A percentile compares a stretch with the other conserved stretches of the same genome.
Evolutionary conservation across 2,888 invertebrate genomes (phyloP).

Genomic region (Torymus aiolomorphi): DNA sequence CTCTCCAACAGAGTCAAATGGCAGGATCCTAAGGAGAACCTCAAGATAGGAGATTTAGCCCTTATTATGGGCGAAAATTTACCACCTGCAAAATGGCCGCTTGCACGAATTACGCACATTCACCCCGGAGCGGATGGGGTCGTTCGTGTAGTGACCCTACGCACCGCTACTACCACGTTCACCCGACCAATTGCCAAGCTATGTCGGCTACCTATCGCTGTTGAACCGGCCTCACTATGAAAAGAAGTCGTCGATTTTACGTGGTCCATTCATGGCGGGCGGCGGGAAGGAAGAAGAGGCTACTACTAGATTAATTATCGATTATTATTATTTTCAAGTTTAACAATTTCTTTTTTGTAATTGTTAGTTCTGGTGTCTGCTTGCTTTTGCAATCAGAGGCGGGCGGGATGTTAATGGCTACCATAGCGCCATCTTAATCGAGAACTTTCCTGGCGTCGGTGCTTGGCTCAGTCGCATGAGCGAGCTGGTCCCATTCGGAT

Average conservation of each 20-base stretch:
- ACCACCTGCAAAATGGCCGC: too few relatives aligned
- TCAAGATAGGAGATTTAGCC: neutral
- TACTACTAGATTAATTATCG: neutral
- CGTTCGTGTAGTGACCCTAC: neutral
- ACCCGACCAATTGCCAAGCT: neutral
- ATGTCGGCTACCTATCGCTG: neutral
- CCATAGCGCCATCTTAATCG: too few relatives aligned
- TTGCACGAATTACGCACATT: neutral
- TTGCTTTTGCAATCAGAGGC: neutral
- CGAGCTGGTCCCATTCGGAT: too few relatives aligned
- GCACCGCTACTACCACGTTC: neutral
- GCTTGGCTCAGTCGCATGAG: too few relatives aligned
- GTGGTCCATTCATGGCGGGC: neutral
- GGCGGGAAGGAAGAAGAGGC: neutral
- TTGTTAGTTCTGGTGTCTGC: neutral
- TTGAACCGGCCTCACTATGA: neutral
- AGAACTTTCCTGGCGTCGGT: too few relatives aligned
- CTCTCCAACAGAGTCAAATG: neutral
- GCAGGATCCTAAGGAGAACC: neutral
- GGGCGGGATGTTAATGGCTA: neutral
- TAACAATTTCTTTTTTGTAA: neutral
- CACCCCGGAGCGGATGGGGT: neutral
- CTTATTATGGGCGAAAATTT: neutral
- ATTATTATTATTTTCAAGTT: neutral
- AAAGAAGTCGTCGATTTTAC: neutral